Conservation (phyloP, 30 jellyfish, hydroid and myxozoan genomes). For the Turritopsis dohrnii region DNA sequence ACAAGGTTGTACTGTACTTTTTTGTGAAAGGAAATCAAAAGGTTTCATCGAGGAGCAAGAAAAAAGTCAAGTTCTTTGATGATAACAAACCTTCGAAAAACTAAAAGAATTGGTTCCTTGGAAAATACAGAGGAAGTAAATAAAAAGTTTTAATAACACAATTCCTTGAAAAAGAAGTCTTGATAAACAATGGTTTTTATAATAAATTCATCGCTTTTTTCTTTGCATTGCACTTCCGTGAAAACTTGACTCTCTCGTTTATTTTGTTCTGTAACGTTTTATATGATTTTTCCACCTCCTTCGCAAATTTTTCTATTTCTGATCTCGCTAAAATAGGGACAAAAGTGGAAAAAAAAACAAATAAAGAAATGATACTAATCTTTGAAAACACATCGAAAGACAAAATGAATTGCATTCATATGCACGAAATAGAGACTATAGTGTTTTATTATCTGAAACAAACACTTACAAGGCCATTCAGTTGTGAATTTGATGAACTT, state of each 20-base stretch:
- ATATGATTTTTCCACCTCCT: background rate
- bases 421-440: background rate
- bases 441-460: background rate
- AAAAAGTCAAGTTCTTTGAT: background rate
- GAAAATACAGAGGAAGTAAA: background rate
- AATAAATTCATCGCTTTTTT: background rate
- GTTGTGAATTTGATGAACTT: background rate
- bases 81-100: background rate
- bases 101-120: background rate
- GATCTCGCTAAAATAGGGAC: background rate
- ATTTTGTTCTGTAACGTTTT: background rate
- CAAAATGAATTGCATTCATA: background rate
- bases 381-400: background rate
- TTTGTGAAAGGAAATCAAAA: background rate
- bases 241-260: background rate
- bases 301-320: background rate
- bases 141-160: background rate
- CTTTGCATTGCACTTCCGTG: conserved; percentile 1
- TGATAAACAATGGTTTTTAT: background rate
- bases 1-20: background rate
- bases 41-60: background rate
- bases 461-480: background rate
- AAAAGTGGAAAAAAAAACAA: background rate
- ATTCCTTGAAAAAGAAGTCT: background rate
- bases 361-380: background rate